A percentile compares a stretch with the other conserved stretches of the same genome.
Conservation (phyloP, 1,140 invertebrate species). For the Pectinophora gossypiella region DNA sequence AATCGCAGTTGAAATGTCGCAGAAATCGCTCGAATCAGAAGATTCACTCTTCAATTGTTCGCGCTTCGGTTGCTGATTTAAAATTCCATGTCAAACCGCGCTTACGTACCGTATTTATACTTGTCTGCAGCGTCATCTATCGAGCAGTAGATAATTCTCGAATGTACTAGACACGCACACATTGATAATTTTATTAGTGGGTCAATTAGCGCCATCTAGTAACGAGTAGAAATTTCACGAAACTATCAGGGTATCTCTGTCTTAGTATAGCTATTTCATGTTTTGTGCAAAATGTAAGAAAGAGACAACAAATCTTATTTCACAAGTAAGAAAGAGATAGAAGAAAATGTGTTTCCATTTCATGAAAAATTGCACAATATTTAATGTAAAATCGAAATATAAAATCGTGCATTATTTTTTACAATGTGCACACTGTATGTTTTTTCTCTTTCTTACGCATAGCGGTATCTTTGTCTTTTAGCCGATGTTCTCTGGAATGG, state of each 20-base stretch:
- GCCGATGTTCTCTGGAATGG: not conserved
- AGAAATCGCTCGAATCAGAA: too few relatives aligned
- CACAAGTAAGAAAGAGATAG: not conserved
- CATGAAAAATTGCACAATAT: not conserved
- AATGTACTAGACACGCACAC: conserved; percentile 9
- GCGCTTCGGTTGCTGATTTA: too few relatives aligned
- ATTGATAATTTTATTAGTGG: not conserved
- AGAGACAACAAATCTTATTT: not conserved
- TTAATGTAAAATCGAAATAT: not conserved
- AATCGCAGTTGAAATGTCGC: too few relatives aligned
- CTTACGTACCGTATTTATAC: conserved; percentile 32
- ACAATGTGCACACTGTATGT: not conserved
- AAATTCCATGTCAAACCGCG: too few relatives aligned
- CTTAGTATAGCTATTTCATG: not conserved
- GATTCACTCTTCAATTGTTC: too few relatives aligned
- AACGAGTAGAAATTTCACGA: not conserved
- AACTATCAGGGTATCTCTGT: not conserved
- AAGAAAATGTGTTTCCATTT: not conserved
- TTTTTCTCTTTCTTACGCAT: not conserved
- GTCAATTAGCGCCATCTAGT: not conserved
- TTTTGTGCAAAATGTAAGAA: not conserved
- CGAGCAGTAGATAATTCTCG: conserved; percentile 41
- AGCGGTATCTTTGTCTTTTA: not conserved
- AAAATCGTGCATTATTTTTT: too few relatives aligned
- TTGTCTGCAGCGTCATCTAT: conserved; percentile 47